Base-by-base conservation (phyloP, 2,113 vertebrate species). In the Rafetus swinhoei region DNA sequence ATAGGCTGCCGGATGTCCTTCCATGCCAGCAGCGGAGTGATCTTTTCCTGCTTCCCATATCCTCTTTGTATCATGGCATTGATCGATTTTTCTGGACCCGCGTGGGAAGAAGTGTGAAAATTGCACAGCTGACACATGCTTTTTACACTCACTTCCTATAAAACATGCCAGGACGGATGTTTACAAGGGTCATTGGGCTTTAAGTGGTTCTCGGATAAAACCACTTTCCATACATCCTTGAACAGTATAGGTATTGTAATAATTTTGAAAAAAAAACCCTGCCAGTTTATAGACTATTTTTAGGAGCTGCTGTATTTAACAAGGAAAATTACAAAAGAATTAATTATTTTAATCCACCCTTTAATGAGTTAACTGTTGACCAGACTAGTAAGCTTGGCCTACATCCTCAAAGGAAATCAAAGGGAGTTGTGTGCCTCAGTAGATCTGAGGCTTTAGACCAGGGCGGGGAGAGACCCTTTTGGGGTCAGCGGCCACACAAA, bases 171-270 rank as follows among this genome's bases (percentile, higher is more conserved):
- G 84, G 80, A 83, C 29, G 76, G 87, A 95, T 94, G n/a, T 32
- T 81, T 82, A 74, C 77, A 54, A 57, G 22, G 25, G 55, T 95
- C 0, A 0, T 95, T 90, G 93, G 50, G 5, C 80, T 95, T 85
- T 74, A 57, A 91, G n/a, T 60, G n/a, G 45, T 90, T 92, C 86
- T 94, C 57, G 93, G 79, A 88, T 84, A 88, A 88, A 95, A 92
- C 5, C n/a, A 24, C 32, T 86, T 95, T 90, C 53, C 52, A 50
- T 29, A 7, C 69, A 84, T 2, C 5, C 3, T 95, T 89, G 52
- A 27, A 3, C 3, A 45, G 29, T 9, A 11, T 0, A 22, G 32
- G 22, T 92, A 32, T 54, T 39, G 25, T 3, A 59, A 72, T 22
- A 53, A 25, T 25, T 50, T 35, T 83, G n/a, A 59, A 56, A 90